Evolutionary conservation across 30 jellyfish, hydroid and myxozoan genomes (phyloP).

Genomic region (Nemopilema nomurai): DNA sequence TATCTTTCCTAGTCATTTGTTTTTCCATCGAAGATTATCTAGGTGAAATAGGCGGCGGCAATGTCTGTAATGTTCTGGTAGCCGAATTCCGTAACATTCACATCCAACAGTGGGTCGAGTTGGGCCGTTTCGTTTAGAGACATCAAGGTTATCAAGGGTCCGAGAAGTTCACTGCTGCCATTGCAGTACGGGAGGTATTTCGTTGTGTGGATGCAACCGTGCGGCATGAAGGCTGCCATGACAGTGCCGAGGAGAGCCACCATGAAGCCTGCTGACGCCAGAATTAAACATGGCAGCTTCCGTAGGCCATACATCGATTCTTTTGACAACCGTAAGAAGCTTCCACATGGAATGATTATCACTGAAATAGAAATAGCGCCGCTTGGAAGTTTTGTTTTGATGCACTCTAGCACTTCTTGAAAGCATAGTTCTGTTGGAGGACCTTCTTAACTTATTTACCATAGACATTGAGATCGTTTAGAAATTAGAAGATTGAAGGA

Average conservation of each 20-base stretch:
- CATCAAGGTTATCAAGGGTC: conserved; percentile 90
- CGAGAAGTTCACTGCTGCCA: conserved; percentile 91
- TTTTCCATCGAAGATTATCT: not conserved
- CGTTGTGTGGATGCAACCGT: conserved; percentile 79
- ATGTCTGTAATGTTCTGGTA: conserved; percentile 76
- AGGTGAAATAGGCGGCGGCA: conserved; percentile 83
- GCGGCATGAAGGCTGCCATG: conserved; percentile 62
- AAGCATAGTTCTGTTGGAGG: too few species aligned
- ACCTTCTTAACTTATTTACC: too few species aligned
- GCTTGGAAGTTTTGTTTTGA: too few species aligned
- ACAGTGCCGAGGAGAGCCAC: conserved; percentile 64
- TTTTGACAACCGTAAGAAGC: conserved; percentile 60
- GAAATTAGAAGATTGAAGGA: too few species aligned
- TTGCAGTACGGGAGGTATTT: conserved; percentile 83
- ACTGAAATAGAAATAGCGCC: too few species aligned
- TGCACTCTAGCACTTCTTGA: too few species aligned
- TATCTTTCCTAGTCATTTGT: too few species aligned
- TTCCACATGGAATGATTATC: conserved; percentile 69
- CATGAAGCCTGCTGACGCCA: conserved; percentile 64
- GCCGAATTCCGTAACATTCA: conserved; percentile 48
- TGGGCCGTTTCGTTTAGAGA: conserved; percentile 69
- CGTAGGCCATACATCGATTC: conserved; percentile 50
- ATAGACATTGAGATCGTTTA: too few species aligned
- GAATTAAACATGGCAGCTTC: conserved; percentile 78
- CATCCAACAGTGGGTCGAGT: conserved; percentile 36